A percentile compares a stretch with the other conserved stretches of the same genome.
phyloP scores from a whole-genome alignment of 2,888 invertebrate genomes.

The Drosophila pseudotalamancana region DNA sequence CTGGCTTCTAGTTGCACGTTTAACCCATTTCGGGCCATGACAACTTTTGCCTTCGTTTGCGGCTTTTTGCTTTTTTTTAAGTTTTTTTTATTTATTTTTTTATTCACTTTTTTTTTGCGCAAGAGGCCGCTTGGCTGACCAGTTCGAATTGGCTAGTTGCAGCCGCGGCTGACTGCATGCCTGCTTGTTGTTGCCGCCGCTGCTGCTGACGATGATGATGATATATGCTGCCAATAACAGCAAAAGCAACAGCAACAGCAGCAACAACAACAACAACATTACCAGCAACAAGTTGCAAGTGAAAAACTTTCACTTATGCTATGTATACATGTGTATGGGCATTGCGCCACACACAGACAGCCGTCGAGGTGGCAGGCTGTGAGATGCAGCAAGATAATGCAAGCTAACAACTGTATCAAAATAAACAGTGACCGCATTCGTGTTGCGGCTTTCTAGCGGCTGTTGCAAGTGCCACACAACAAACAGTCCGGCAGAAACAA shows the following conservation, averaged over 20 bases:
- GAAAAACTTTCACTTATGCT: slow-evolving; percentile 77
- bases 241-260: no score
- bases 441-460: slow-evolving; percentile 50
- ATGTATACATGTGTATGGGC: slow-evolving; percentile 24
- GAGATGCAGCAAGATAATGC: slow-evolving; percentile 48
- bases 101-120: slow-evolving; percentile 50
- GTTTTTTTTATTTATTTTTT: no score
- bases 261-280: slow-evolving; percentile 14
- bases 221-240: slow-evolving; percentile 58
- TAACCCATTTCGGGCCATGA: slow-evolving; percentile 77
- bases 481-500: no score
- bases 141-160: slow-evolving; percentile 50
- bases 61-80: slow-evolving; percentile 37
- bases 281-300: slow-evolving; percentile 56
- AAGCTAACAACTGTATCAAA: slow-evolving; percentile 47
- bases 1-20: slow-evolving; percentile 67
- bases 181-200: slow-evolving; percentile 35
- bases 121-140: slow-evolving; percentile 53
- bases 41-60: slow-evolving; percentile 74
- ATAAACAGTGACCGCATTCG: slow-evolving; percentile 38
- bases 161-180: slow-evolving; percentile 33
- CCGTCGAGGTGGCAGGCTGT: background rate
- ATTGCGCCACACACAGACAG: slow-evolving; percentile 64
- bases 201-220: slow-evolving; percentile 37
- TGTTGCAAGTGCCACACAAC: slow-evolving; percentile 22